A percentile compares a stretch with the other conserved stretches of the same genome.
Conservation (phyloP, 2,888 invertebrate species). For the Tenthredo amoena region DNA sequence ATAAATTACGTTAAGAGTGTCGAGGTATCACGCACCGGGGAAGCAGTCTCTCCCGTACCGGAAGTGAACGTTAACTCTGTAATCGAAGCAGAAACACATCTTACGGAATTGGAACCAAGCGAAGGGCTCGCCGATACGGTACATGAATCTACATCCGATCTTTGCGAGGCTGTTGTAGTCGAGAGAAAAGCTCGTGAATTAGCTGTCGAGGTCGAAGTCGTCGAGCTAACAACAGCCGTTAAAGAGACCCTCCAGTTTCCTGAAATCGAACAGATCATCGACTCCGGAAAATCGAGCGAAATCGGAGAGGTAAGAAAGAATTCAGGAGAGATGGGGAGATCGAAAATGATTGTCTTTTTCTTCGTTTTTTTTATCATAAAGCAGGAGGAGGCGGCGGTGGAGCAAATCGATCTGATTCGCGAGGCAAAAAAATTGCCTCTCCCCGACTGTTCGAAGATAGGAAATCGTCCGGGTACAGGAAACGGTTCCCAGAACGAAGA, state of each 20-base stretch:
- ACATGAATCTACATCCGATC: constrained; percentile 41
- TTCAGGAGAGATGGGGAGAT: background rate
- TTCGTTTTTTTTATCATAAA: constrained; percentile 25
- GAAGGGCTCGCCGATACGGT: constrained; percentile 51
- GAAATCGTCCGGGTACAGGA: background rate
- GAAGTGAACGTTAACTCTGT: constrained; percentile 59
- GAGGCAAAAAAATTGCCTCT: constrained; percentile 71
- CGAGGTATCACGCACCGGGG: constrained; percentile 63
- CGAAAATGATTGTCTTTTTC: background rate
- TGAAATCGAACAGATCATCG: constrained; percentile 73
- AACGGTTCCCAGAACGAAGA: constrained; percentile 7
- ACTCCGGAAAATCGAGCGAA: constrained; percentile 70
- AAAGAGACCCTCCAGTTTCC: constrained; percentile 74
- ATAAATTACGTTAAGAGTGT: constrained; percentile 75
- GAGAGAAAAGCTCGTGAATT: constrained; percentile 60
- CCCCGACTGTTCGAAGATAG: constrained; percentile 30
- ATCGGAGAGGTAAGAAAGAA: constrained; percentile 67
- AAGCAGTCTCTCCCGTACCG: constrained; percentile 59
- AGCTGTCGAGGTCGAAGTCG: constrained; percentile 71
- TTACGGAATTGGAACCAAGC: constrained; percentile 49
- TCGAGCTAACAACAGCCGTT: constrained; percentile 73
- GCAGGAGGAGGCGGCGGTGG: constrained; percentile 68
- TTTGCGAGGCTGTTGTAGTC: constrained; percentile 59
- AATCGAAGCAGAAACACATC: constrained; percentile 55
- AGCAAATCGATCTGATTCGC: constrained; percentile 73